Percentiles rank a stretch among this genome's conserved stretches.
These are phyloP conservation scores for Orius insidiosus DNA, from an alignment of 1,140 invertebrate species.

Conservation along the genomic window DNA sequence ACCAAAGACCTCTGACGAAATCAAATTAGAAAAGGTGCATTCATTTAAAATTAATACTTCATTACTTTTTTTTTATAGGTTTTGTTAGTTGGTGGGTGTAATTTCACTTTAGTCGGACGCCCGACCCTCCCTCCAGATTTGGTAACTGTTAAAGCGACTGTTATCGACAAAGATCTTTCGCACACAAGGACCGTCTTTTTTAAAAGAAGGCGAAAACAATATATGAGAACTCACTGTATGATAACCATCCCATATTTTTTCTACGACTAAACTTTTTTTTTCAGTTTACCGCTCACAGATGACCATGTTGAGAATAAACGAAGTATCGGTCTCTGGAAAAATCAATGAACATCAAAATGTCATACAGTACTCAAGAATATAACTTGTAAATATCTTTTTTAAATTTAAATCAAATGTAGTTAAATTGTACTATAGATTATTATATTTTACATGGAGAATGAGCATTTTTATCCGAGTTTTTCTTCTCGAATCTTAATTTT, in stretches of 20 bases:
- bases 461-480: no score
- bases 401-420: no score
- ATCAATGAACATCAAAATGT: slow-evolving; percentile 6
- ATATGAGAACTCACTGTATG: slow-evolving; percentile 20
- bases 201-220: slow-evolving; percentile 20
- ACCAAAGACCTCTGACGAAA: slow-evolving; percentile 61
- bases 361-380: not conserved
- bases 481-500: no score
- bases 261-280: not conserved
- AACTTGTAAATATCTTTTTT: not conserved
- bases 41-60: not conserved
- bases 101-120: slow-evolving; percentile 71
- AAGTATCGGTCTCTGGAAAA: slow-evolving; percentile 3
- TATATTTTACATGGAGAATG: no score
- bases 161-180: slow-evolving; percentile 78
- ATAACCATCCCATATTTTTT: no score
- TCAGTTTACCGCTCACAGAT: slow-evolving; percentile 11
- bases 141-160: slow-evolving; percentile 61
- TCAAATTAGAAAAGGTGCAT: slow-evolving; percentile 68
- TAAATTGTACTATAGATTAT: no score
- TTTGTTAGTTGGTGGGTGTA: slow-evolving; percentile 58
- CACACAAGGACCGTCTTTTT: slow-evolving; percentile 45
- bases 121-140: slow-evolving; percentile 59
- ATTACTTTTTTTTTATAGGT: slow-evolving; percentile 28
- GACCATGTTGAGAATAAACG: slow-evolving; percentile 13